Base-by-base conservation (phyloP, 2,888 invertebrate genomes). In the Eretmocerus hayati region DNA sequence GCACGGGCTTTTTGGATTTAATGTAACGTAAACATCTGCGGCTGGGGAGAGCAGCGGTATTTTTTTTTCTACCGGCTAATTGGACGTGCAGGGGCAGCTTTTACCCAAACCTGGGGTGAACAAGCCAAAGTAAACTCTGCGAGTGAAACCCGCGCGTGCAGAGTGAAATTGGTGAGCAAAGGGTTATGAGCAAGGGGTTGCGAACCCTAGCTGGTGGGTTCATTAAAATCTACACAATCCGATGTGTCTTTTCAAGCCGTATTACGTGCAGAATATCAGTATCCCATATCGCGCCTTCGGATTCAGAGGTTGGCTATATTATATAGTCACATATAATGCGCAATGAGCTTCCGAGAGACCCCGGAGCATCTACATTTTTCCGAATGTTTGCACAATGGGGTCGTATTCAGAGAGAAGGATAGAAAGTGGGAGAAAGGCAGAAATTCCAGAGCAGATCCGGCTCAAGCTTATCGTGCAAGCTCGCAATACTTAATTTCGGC, bases 1-100 rank as follows among this genome's bases (percentile, higher is more conserved):
- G 26, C 26, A 11, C 26, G 26, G 26, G 26, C 26, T 58, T 61
- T 62, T 62, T 53, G 55, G 56, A 59, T 61, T 62, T 63, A 65
- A 65, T 64, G 63, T 52, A 64, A 64, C 59, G 65, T 59, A 64
- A 65, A 65, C 61, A 64, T 56, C 54, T 50, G 57, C 51, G 55
- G 57, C 52, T 52, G 50, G 52, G n/a, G n/a, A n/a, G 56, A 33
- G 48, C 46, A 44, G 42, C n/a, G n/a, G n/a, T n/a, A n/a, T n/a
- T n/a, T n/a, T 45, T 48, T 56, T 58, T 56, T 54, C 52, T 41
- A 50, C n/a, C n/a, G n/a, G n/a, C n/a, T n/a, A n/a, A n/a, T n/a
- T n/a, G n/a, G 46, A 48, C 43, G 49, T 41, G 52, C 43, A 44
- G 49, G 47, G 33, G 55, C 47, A 55, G 44, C 48, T 48, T 56